These are phyloP conservation scores for Limanda limanda DNA, from an alignment of 2,113 vertebrate genomes.

Conservation along the genomic window DNA sequence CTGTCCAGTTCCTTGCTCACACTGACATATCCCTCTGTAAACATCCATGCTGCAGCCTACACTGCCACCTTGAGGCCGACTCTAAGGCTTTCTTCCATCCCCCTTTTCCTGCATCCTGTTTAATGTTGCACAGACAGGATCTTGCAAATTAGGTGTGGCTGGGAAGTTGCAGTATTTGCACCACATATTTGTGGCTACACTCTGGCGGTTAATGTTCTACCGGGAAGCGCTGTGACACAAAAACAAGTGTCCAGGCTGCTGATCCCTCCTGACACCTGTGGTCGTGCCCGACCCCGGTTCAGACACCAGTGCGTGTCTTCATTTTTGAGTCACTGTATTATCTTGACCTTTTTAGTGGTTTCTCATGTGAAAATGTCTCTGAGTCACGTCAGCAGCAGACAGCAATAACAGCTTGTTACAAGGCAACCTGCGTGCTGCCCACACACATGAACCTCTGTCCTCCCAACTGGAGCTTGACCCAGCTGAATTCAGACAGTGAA, in stretches of 20 bases:
- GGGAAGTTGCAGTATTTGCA: slow-evolving; percentile 23
- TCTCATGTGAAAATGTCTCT: slow-evolving; percentile 53
- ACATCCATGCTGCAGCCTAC: slow-evolving; percentile 57
- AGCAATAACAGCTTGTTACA: slow-evolving; percentile 65
- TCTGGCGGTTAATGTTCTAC: slow-evolving; percentile 3
- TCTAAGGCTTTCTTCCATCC: slow-evolving; percentile 11
- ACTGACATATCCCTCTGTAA: slow-evolving; percentile 44
- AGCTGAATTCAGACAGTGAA: neutral
- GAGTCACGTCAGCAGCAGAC: slow-evolving; percentile 50
- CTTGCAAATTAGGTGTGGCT: slow-evolving; percentile 2
- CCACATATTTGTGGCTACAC: neutral
- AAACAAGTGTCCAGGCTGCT: neutral
- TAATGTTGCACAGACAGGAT: slow-evolving; percentile 19
- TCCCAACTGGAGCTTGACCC: slow-evolving; percentile 4
- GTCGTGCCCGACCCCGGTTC: slow-evolving; percentile 30
- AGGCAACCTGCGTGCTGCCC: slow-evolving; percentile 32
- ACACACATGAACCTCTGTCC: slow-evolving; percentile 22
- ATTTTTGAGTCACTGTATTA: slow-evolving; percentile 54
- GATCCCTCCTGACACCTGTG: neutral
- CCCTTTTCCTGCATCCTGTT: slow-evolving; percentile 16
- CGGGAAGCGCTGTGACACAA: slow-evolving; percentile 5
- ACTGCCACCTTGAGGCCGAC: slow-evolving; percentile 75
- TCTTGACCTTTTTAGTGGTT: slow-evolving; percentile 49
- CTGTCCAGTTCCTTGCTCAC: slow-evolving; percentile 60
- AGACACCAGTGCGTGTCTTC: slow-evolving; percentile 36